Percentiles rank a stretch among this genome's conserved stretches.
phyloP scores from a whole-genome alignment of 2,797 vertebrate species.

The Ctenosaura bakeri region DNA sequence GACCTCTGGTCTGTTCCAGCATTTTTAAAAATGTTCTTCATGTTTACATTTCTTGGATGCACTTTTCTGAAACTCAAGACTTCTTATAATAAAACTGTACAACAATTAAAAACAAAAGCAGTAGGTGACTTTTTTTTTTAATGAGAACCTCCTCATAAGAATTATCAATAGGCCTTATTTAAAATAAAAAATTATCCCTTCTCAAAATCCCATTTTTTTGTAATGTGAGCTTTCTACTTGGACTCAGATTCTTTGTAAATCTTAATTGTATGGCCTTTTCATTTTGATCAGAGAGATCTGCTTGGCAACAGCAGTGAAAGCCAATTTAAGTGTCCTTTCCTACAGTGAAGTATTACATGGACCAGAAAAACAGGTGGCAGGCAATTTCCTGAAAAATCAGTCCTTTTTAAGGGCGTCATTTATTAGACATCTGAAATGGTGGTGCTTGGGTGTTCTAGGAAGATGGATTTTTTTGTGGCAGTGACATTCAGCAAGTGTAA shows the following conservation, averaged over 20 bases:
- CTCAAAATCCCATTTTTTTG: neutral
- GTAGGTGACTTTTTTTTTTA: too few relatives aligned
- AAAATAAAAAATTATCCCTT: neutral
- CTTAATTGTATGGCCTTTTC: neutral
- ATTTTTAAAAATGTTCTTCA: too few relatives aligned
- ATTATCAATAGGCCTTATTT: neutral
- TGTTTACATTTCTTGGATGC: neutral
- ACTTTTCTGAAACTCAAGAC: neutral
- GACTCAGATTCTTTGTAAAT: neutral
- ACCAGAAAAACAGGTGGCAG: neutral
- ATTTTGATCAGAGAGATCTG: constrained; percentile 1
- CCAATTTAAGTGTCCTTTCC: neutral
- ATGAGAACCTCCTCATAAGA: neutral
- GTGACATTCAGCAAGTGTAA: neutral
- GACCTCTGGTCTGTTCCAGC: too few relatives aligned
- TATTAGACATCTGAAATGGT: neutral
- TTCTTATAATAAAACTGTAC: neutral
- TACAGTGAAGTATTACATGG: neutral
- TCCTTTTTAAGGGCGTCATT: neutral
- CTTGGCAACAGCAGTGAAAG: neutral
- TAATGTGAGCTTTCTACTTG: neutral
- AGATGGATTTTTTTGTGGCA: neutral
- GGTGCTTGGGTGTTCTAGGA: neutral
- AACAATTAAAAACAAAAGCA: neutral
- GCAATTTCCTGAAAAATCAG: constrained; percentile 26